phyloP scores from a whole-genome alignment of 2,797 vertebrate genomes.

The Hemibagrus guttatus region DNA sequence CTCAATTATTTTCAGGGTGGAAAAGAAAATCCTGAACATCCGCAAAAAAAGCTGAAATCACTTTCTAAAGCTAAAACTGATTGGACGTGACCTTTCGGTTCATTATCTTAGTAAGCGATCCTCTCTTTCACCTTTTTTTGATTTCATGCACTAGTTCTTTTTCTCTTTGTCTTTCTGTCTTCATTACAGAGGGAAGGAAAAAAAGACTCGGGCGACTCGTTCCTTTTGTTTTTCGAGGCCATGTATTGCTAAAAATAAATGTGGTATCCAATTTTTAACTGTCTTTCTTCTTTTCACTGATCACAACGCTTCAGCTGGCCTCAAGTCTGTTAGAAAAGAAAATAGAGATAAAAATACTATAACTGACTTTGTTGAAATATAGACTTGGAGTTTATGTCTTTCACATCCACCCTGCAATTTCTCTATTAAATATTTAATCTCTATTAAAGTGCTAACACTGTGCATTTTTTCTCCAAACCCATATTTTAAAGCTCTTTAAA shows the following conservation, averaged over 20 bases:
- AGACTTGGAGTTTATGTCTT: not conserved
- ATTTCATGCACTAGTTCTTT: not conserved
- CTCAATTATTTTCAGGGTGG: too few species aligned
- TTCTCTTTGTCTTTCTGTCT: not conserved
- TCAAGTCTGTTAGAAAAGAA: not conserved
- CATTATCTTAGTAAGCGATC: slow-evolving; percentile 1
- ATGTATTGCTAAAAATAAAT: slow-evolving; percentile 16
- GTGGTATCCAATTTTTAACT: not conserved
- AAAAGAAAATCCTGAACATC: not conserved
- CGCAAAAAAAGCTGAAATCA: not conserved
- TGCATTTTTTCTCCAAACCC: not conserved
- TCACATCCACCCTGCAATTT: not conserved
- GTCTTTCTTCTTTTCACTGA: not conserved
- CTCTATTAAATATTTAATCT: too few species aligned
- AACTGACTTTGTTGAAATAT: not conserved
- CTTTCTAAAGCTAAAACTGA: not conserved
- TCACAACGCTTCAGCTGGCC: not conserved
- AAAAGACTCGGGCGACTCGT: not conserved
- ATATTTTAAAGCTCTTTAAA: not conserved
- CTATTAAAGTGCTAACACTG: not conserved
- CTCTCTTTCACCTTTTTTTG: not conserved
- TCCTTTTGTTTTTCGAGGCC: not conserved
- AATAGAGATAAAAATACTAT: not conserved
- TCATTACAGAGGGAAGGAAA: not conserved
- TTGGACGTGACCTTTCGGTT: slow-evolving; percentile 22